phyloP scores from a whole-genome alignment of 1,140 invertebrate genomes.

The Hyphantria cunea region DNA sequence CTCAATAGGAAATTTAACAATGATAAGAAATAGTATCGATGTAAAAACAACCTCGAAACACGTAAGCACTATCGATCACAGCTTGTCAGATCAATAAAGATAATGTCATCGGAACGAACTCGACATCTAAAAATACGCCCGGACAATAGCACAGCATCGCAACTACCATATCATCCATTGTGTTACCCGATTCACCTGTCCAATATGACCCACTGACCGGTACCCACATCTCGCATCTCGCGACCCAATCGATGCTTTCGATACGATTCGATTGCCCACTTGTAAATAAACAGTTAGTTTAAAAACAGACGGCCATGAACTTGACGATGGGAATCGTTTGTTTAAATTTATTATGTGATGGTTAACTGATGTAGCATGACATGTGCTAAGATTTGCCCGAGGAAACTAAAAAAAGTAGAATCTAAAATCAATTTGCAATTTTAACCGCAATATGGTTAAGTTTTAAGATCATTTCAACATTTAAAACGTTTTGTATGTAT shows the following conservation, averaged over 20 bases:
- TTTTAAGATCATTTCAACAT: too few species aligned
- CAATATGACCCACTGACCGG: conserved; percentile 51
- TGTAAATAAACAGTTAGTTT: conserved; percentile 38
- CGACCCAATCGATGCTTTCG: conserved; percentile 39
- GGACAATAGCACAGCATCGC: conserved; percentile 28
- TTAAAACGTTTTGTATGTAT: too few species aligned
- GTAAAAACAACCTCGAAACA: conserved; percentile 10
- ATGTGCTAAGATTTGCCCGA: too few species aligned
- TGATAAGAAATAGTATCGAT: conserved; percentile 6
- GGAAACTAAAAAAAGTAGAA: too few species aligned
- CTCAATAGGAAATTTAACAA: not conserved
- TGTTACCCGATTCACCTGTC: conserved; percentile 48
- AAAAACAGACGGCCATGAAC: conserved; percentile 36
- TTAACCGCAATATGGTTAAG: too few species aligned
- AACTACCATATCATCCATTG: conserved; percentile 36
- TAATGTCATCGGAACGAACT: conserved; percentile 36
- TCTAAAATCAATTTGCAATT: too few species aligned
- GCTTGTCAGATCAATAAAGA: conserved; percentile 41
- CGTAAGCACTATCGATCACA: conserved; percentile 37
- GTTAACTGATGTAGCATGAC: too few species aligned
- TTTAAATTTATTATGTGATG: conserved; percentile 16
- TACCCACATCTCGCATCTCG: conserved; percentile 41
- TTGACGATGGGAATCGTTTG: conserved; percentile 27
- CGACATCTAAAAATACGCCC: conserved; percentile 16
- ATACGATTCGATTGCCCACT: conserved; percentile 39